Base-by-base conservation (phyloP, 1,140 invertebrate species). In the Lepidurus arcticus region DNA sequence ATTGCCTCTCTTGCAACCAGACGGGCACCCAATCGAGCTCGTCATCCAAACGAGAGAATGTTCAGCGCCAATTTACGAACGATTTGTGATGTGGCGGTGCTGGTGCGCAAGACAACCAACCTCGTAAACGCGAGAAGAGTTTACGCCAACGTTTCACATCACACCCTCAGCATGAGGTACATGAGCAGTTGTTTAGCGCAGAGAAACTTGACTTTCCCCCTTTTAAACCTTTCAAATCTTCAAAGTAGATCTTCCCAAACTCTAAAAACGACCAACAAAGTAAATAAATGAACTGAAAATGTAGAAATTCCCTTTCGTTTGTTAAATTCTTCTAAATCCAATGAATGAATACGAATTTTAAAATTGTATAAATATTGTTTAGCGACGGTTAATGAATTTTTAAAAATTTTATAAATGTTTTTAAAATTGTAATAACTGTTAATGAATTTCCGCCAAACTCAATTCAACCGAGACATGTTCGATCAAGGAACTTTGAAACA, bases 111-210 rank as follows among this genome's bases (percentile, higher is more conserved):
- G 53, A n/a, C 53, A 13, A n/a, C 53, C 16, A 16, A 21, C 5
- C 16, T n/a, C 53, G 53, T 16, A 21, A 65, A 16, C 21, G 53
- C 13, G 21, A 65, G 45, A 47, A 21, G 16, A n/a, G 16, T 65
- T 21, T 65, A 65, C 53, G 53, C 16, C 9, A 65, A 16, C 53
- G 53, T 65, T 65, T 21, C 53, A 65, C 53, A 65, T 65, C 53
- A 65, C 53, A 65, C 53, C 53, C 53, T 7, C 53, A 65, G 53
- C 53, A 65, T 65, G 53, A n/a, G 53, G 53, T 65, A 65, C 21
- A 65, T 65, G 53, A 65, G 53, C 53, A 65, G 53, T 65, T 65
- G 53, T 65, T 65, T 65, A 21, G 45, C 1, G 16, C 4, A 10
- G 16, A 47, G 53, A 21, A 65, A 65, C 53, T 16, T 65, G 53